Evolutionary conservation across 2,797 vertebrate genomes (phyloP), one percentile per base, ranked within the genome.

Genomic region (Helarctos malayanus): DNA sequence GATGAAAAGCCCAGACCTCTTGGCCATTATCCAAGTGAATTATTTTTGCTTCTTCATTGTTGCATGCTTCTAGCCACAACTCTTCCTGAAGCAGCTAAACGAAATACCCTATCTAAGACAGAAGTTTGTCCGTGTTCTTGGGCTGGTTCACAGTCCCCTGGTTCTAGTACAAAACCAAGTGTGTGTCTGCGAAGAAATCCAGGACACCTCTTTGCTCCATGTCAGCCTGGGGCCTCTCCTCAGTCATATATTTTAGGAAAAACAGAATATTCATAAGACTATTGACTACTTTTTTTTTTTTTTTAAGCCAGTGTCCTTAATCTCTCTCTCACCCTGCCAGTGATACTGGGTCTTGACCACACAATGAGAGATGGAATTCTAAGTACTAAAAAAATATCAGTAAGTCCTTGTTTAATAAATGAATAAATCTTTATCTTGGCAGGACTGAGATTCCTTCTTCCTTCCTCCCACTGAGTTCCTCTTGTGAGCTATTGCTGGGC

Each of bases 321-420:
- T 68, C 45, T 56, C 47, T 63, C 6, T 68, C 73, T 9, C 45
- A 49, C 14, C 10, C 16, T 92, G 15, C 3, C 11, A 52, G 14
- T 47, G 56, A 75, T 23, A n/a, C 25, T 56, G 7, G 16, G 41
- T 65, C 59, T 71, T 76, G 27, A 11, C 27, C n/a, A 63, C 47
- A 87, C 3, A 71, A 4, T 52, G 12, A 76, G 19, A 76, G 27
- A 65, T 47, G 23, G 14, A 54, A 56, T 82, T 92, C 29, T 52
- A 89, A 71, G 25, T 29, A 47, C 41, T 78, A 47, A 88, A 32
- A 94, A 73, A 68, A 47, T 29, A 15, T 49, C 29, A 69, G 1
- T 82, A 73, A 63, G 8, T 71, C 32, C 23, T 56, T 96, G 35
- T 52, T 86, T 82, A 91, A 59, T 82, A 68, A 92, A 65, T 89